These are phyloP conservation scores for Neocloeon triangulifer DNA, from an alignment of 1,140 invertebrate genomes.

Conservation along the genomic window DNA sequence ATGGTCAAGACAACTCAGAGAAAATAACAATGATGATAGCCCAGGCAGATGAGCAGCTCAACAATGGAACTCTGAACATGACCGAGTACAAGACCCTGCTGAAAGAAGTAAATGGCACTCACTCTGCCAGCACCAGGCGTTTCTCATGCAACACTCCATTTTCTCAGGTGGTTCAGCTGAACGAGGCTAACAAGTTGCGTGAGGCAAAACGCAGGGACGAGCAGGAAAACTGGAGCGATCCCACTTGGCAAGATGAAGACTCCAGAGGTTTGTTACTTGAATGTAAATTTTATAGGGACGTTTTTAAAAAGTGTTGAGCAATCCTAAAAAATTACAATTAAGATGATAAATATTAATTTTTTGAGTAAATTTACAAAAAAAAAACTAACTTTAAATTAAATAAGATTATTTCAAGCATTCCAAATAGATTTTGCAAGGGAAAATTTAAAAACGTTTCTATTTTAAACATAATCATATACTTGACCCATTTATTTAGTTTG, in stretches of 20 bases:
- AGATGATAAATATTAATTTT: no score
- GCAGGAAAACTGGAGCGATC: conserved; percentile 4
- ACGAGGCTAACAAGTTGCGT: conserved; percentile 51
- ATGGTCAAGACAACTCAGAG: conserved; percentile 11
- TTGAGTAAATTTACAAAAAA: no score
- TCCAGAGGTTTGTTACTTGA: conserved; percentile 1
- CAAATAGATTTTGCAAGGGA: no score
- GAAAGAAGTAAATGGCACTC: conserved; percentile 30
- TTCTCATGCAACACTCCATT: conserved; percentile 1
- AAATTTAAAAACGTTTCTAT: no score
- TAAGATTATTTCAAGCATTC: no score
- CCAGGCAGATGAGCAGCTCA: conserved; percentile 57
- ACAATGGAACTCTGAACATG: conserved; percentile 48
- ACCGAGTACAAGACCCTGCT: conserved; percentile 52
- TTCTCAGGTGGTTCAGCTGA: conserved; percentile 40
- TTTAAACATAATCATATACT: no score
- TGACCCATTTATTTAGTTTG: no score
- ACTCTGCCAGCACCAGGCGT: neutral
- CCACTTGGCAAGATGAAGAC: conserved; percentile 1
- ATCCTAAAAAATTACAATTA: no score
- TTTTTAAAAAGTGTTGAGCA: no score
- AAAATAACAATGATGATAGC: conserved; percentile 52
- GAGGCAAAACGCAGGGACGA: conserved; percentile 39
- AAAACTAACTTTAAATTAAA: no score
- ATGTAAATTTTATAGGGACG: no score